phyloP scores from a whole-genome alignment of 2,797 vertebrate species.

The Hoplostethus atlanticus region DNA sequence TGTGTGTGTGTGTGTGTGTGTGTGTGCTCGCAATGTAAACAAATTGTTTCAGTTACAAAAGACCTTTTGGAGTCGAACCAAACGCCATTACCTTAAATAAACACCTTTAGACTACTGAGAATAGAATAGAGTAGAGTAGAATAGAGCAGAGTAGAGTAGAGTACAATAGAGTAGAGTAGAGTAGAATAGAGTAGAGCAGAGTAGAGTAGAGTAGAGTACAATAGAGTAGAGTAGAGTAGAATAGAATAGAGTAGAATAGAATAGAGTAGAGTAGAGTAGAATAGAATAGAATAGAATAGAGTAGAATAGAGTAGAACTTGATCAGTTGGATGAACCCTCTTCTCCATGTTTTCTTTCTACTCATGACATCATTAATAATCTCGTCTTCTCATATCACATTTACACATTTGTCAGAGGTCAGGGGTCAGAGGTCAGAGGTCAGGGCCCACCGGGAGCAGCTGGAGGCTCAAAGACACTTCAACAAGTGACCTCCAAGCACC shows the following conservation, averaged over 20 bases:
- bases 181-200: neutral
- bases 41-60: slow-evolving; percentile 40
- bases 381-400: no score
- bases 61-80: slow-evolving; percentile 37
- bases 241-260: neutral
- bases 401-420: no score
- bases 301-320: neutral
- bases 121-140: neutral
- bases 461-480: no score
- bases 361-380: no score
- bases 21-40: slow-evolving; percentile 17
- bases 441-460: no score
- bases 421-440: no score
- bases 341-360: no score
- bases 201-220: neutral
- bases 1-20: slow-evolving; percentile 7
- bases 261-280: neutral
- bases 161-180: neutral
- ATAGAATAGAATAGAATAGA: neutral
- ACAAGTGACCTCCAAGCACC: no score
- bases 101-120: neutral
- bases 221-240: neutral
- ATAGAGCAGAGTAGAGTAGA: neutral
- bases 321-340: no score
- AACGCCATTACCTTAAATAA: neutral